Evolutionary conservation across 2,888 invertebrate species (phyloP).

Genomic region (Scaptomyza cyrtandrae): DNA sequence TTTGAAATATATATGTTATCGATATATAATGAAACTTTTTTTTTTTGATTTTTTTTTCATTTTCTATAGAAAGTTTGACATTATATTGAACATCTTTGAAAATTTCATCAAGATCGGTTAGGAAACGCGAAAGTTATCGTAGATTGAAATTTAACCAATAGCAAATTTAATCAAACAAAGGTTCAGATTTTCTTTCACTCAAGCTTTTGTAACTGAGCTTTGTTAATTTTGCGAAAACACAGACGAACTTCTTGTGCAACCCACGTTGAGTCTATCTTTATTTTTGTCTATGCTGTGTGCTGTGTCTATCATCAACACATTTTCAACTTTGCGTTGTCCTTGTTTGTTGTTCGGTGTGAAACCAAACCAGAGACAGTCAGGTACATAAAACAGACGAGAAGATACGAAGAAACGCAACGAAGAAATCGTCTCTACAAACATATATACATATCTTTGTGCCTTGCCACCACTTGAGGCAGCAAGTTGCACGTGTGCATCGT

Average conservation of each 20-base stretch:
- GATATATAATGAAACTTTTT: too few species aligned
- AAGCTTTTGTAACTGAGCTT: too few species aligned
- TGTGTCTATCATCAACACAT: conserved; percentile 42
- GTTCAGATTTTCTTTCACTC: too few species aligned
- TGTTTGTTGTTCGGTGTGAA: conserved; percentile 75
- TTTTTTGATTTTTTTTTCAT: too few species aligned
- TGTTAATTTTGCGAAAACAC: not conserved
- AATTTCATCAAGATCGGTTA: too few species aligned
- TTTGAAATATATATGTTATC: too few species aligned
- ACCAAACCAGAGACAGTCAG: conserved; percentile 42
- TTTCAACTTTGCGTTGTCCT: conserved; percentile 63
- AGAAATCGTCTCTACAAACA: conserved; percentile 1
- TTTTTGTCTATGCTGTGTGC: conserved; percentile 24
- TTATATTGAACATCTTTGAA: too few species aligned
- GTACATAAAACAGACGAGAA: conserved; percentile 39
- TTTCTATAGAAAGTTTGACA: too few species aligned
- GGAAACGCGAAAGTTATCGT: too few species aligned
- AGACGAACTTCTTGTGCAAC: conserved; percentile 5
- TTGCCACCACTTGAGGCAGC: conserved; percentile 60
- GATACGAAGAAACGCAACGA: conserved; percentile 13
- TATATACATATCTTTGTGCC: not conserved
- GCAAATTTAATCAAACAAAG: too few species aligned
- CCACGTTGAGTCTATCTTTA: conserved; percentile 27
- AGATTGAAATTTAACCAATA: too few species aligned
- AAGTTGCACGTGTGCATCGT: conserved; percentile 82